phyloP scores from a whole-genome alignment of 2,113 vertebrate genomes.

The Melanostigma gelatinosum region DNA sequence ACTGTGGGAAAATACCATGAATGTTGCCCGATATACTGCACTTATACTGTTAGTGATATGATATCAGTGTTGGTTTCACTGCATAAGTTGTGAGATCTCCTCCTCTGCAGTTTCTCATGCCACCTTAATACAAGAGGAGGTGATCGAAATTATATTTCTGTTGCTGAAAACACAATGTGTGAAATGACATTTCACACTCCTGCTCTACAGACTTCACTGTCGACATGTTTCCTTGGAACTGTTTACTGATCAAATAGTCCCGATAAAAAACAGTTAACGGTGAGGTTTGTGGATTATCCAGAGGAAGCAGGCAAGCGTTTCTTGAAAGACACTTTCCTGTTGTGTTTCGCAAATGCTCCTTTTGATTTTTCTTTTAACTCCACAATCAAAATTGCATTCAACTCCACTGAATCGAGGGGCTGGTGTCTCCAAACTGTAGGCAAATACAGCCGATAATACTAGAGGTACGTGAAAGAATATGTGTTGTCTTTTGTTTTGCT shows the following conservation, averaged over 20 bases:
- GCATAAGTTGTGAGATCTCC: neutral
- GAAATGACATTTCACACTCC: neutral
- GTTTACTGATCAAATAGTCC: neutral
- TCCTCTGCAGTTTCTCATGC: neutral
- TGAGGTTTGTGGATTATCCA: neutral
- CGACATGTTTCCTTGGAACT: neutral
- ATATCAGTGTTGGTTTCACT: neutral
- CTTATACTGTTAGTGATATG: neutral
- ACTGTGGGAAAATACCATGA: neutral
- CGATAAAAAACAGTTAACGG: neutral
- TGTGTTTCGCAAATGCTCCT: neutral
- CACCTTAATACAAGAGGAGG: neutral
- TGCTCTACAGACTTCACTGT: neutral
- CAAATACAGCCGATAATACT: neutral
- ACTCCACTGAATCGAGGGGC: neutral
- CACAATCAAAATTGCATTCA: neutral
- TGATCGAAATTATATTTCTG: neutral
- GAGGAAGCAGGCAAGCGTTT: neutral
- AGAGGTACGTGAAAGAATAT: neutral
- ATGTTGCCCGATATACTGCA: neutral
- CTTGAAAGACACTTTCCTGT: neutral
- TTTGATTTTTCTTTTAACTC: neutral
- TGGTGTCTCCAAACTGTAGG: neutral
- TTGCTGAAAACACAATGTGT: neutral
- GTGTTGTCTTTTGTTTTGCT: neutral